These are phyloP conservation scores for Synergus gifuensis DNA, from an alignment of 2,888 invertebrate species.

Conservation along the genomic window DNA sequence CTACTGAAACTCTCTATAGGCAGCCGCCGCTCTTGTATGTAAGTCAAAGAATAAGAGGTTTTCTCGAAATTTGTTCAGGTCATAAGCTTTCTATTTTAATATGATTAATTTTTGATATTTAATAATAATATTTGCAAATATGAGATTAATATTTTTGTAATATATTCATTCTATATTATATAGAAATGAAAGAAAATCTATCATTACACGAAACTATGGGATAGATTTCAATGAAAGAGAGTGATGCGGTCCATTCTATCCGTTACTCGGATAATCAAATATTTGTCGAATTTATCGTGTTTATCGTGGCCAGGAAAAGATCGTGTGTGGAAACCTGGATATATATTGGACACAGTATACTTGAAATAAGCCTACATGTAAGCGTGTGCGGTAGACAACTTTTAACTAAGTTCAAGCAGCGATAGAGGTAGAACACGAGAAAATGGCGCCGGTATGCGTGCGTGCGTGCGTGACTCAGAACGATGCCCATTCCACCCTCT, in stretches of 20 bases:
- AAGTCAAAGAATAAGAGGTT: background rate
- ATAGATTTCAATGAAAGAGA: background rate
- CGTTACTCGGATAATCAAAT: background rate
- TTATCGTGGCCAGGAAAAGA: background rate
- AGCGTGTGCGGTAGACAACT: background rate
- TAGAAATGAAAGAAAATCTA: background rate
- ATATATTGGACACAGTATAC: background rate
- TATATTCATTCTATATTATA: background rate
- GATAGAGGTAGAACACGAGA: constrained; percentile 50
- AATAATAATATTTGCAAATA: too few species aligned
- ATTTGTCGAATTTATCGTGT: background rate
- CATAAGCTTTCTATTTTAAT: background rate
- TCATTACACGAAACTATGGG: background rate
- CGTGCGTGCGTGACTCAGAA: constrained; percentile 52
- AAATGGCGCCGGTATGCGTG: constrained; percentile 55
- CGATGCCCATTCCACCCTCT: constrained; percentile 15
- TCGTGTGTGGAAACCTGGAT: background rate
- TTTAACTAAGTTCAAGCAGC: constrained; percentile 44
- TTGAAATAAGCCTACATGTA: background rate
- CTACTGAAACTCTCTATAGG: constrained; percentile 26
- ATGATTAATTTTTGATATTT: too few species aligned
- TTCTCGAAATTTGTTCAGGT: background rate
- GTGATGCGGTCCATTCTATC: background rate
- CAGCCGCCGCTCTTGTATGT: background rate
- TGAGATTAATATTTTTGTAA: too few species aligned